These are phyloP conservation scores for Griposia aprilina DNA, from an alignment of 2,888 invertebrate species.

Conservation along the genomic window DNA sequence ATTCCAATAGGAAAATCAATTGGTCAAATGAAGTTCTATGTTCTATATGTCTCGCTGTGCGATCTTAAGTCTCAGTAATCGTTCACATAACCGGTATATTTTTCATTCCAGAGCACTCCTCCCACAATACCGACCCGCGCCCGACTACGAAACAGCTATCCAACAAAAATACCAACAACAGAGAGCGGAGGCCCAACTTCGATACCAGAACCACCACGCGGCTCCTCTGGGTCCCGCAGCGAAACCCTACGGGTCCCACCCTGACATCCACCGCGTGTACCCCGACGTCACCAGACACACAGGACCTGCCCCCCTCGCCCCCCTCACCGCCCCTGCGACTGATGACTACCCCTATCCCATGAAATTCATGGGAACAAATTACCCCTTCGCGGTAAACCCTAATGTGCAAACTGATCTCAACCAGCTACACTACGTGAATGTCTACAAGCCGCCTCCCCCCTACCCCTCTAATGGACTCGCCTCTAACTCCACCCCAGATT, in stretches of 20 bases:
- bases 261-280: slow-evolving; percentile 93
- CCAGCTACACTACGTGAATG: slow-evolving; percentile 91
- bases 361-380: slow-evolving; percentile 80
- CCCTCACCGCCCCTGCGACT: slow-evolving; percentile 69
- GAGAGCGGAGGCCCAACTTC: slow-evolving; percentile 81
- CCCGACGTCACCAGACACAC: slow-evolving; percentile 92
- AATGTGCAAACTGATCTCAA: slow-evolving; percentile 85
- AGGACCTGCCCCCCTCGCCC: slow-evolving; percentile 51
- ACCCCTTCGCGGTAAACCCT: slow-evolving; percentile 85
- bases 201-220: slow-evolving; percentile 83
- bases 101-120: slow-evolving; percentile 91
- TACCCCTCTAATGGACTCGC: slow-evolving; percentile 94
- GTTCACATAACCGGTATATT: neutral
- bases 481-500: slow-evolving; percentile 96
- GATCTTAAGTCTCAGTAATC: too few species aligned
- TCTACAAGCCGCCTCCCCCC: slow-evolving; percentile 96
- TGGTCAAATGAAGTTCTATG: too few species aligned
- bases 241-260: slow-evolving; percentile 93
- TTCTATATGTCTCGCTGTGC: too few species aligned
- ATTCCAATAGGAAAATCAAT: too few species aligned
- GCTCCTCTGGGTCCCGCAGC: slow-evolving; percentile 72
- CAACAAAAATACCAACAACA: slow-evolving; percentile 94
- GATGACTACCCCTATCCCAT: slow-evolving; percentile 84
- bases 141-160: slow-evolving; percentile 98
- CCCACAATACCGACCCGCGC: slow-evolving; percentile 97